phyloP scores from a whole-genome alignment of 2,113 vertebrate genomes.

The Mobula hypostoma region DNA sequence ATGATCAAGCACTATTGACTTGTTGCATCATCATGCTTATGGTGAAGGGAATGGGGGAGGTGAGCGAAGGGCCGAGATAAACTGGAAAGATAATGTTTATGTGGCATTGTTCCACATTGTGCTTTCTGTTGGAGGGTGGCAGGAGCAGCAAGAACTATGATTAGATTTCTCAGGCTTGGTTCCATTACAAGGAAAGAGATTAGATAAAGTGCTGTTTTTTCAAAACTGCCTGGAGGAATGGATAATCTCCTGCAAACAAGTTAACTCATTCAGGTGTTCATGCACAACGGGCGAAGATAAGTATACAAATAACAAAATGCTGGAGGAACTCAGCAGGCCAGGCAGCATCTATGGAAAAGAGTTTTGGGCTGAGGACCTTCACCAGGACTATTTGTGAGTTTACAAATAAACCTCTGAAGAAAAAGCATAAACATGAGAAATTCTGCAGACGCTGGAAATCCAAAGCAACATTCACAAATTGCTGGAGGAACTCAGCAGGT shows the following conservation, averaged over 20 bases:
- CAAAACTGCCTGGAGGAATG: not conserved
- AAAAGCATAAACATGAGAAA: too few relatives aligned
- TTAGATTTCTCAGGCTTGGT: not conserved
- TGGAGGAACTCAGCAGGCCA: too few relatives aligned
- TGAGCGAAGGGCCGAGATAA: too few relatives aligned
- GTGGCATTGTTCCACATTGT: not conserved
- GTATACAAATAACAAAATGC: not conserved
- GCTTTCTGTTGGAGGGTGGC: not conserved
- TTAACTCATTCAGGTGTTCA: not conserved
- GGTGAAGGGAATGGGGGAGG: not conserved
- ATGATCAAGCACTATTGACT: not conserved
- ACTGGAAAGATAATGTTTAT: not conserved
- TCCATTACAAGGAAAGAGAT: not conserved
- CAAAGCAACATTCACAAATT: too few relatives aligned
- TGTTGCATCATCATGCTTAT: not conserved
- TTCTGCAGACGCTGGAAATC: too few relatives aligned
- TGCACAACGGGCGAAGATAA: not conserved
- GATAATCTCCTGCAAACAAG: slow-evolving; percentile 23
- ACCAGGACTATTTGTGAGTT: too few relatives aligned
- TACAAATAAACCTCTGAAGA: not conserved
- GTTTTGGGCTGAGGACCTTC: too few relatives aligned
- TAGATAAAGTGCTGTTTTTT: not conserved
- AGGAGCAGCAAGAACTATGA: not conserved
- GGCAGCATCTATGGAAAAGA: too few relatives aligned
- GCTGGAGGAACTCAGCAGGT: too few relatives aligned